These are phyloP conservation scores for Podarcis cretensis DNA, from an alignment of 2,113 vertebrate genomes.

Conservation along the genomic window DNA sequence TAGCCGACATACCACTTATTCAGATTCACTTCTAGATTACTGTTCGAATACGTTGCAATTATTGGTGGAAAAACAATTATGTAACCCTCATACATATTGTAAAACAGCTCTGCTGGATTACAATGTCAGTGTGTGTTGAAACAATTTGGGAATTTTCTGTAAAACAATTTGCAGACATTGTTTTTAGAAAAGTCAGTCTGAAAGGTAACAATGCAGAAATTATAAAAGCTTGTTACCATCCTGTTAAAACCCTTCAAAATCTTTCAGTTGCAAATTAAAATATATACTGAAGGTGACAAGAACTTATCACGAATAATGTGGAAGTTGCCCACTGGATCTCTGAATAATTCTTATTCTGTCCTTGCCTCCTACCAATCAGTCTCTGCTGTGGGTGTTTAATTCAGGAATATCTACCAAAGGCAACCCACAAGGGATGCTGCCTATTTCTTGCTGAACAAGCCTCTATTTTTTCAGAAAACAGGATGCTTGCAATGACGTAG, in stretches of 20 bases:
- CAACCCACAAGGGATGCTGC: not conserved
- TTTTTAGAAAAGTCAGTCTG: not conserved
- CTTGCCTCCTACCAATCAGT: not conserved
- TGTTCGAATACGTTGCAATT: not conserved
- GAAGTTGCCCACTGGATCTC: not conserved
- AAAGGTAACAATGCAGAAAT: not conserved
- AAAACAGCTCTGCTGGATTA: conserved; percentile 4
- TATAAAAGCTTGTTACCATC: not conserved
- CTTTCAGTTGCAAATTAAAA: not conserved
- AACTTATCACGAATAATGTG: not conserved
- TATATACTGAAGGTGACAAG: not conserved
- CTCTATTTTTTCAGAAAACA: not conserved
- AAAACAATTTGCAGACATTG: not conserved
- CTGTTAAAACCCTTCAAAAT: not conserved
- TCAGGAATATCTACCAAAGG: not conserved
- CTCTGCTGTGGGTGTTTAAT: not conserved
- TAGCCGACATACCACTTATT: not conserved
- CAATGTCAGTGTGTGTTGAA: not conserved
- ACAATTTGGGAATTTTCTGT: not conserved
- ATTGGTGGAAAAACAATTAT: not conserved
- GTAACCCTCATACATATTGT: not conserved
- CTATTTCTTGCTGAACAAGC: not conserved
- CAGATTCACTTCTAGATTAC: not conserved
- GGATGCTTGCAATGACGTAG: no score
- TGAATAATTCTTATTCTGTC: not conserved